Evolutionary conservation across 2,113 vertebrate genomes (phyloP), one percentile per base, ranked within the genome.

Genomic region (Hyperopisus bebe): DNA sequence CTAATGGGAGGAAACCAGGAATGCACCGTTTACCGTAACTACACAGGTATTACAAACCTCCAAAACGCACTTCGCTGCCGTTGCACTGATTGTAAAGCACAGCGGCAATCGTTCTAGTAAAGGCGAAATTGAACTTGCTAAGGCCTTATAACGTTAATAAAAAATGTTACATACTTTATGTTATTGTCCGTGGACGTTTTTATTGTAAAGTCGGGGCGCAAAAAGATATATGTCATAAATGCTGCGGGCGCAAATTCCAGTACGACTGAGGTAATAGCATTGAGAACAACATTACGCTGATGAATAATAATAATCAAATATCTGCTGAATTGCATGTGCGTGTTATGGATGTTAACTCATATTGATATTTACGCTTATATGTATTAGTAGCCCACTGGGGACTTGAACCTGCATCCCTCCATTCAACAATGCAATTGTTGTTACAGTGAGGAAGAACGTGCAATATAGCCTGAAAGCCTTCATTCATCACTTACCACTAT

Each of bases 11-110:
- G 58, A 74, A 66, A 74, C 58, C 55, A 55, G 87, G 87, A 88
- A 74, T 88, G 39, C 55, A 5, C 51, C 4, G 46, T 87, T 92
- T 95, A 95, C 93, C 92, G 93, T 94, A 94, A 93, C 88, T 35
- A 47, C 92, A 42, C 35, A 24, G 39, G 24, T 11, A 19, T 46
- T 47, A 11, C 35, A 8, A 11, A 13, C 44, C 21, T 88, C 9
- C 2, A 42, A 46, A 62, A 24, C 84, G 31, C 80, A 92, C 90
- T 92, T 92, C 85, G 88, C 0, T 13, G 15, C 10, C 90, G 90
- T 88, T 91, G 89, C 88, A 84, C 27, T 19, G 19, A 66, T 55
- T 24, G 87, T 46, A 62, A 66, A 5, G 31, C 4, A 44, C 5
- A 27, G 27, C 19, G 53, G 19, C 19, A n/a, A 53, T 19, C 2